phyloP scores from a whole-genome alignment of 2,113 vertebrate genomes.

The Tursiops truncatus region DNA sequence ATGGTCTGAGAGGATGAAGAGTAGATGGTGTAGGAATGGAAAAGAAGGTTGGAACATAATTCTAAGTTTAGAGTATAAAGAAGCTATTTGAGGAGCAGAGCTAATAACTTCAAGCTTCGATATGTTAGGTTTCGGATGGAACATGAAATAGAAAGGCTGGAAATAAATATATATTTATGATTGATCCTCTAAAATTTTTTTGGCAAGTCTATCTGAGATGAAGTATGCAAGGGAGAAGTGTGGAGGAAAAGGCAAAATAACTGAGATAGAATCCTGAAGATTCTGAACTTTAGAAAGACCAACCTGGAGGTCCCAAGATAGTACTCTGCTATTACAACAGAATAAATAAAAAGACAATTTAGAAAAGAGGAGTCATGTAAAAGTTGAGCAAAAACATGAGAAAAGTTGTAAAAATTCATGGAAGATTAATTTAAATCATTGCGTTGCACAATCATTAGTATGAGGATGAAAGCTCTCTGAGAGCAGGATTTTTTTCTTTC shows the following conservation, averaged over 20 bases:
- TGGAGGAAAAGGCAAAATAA: neutral
- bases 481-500: neutral
- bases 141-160: neutral
- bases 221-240: neutral
- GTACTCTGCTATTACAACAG: neutral
- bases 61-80: neutral
- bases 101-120: neutral
- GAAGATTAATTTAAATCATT: neutral
- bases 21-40: rapidly evolving
- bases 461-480: neutral
- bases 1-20: neutral
- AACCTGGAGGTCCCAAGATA: neutral
- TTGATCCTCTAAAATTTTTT: neutral
- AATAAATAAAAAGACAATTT: neutral
- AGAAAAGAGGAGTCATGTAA: neutral
- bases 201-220: neutral
- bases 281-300: neutral
- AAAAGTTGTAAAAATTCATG: neutral
- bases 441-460: neutral
- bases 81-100: neutral
- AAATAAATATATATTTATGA: neutral
- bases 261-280: neutral
- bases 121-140: neutral
- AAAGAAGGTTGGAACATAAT: neutral
- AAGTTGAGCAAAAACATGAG: neutral